These are phyloP conservation scores for Trypoxylus dichotomus DNA, from an alignment of 1,140 invertebrate species.

Conservation along the genomic window DNA sequence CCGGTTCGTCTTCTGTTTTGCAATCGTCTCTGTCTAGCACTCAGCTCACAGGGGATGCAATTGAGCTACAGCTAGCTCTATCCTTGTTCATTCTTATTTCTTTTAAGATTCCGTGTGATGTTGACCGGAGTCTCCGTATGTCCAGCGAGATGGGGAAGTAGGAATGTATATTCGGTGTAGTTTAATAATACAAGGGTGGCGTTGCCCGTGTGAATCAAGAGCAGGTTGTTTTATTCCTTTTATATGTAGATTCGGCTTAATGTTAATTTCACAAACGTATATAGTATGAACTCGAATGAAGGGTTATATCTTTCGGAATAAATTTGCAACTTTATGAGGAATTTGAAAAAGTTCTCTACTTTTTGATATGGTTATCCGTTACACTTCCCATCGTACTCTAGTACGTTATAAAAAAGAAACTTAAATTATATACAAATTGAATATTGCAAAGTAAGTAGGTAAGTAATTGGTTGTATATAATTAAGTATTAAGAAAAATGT, in stretches of 20 bases:
- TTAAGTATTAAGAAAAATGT: too few species aligned
- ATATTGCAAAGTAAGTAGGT: background rate
- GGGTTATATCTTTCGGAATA: conserved; percentile 19
- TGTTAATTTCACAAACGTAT: conserved; percentile 18
- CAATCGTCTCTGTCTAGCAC: conserved; percentile 36
- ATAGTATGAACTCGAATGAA: conserved; percentile 6
- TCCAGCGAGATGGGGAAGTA: conserved; percentile 44
- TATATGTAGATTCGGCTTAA: conserved; percentile 40
- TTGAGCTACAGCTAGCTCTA: conserved; percentile 29
- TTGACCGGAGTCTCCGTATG: conserved; percentile 27
- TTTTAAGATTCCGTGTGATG: conserved; percentile 33
- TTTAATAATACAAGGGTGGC: conserved; percentile 39
- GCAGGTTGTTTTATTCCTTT: conserved; percentile 47
- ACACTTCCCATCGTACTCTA: background rate
- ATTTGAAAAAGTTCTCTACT: background rate
- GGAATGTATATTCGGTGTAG: conserved; percentile 28
- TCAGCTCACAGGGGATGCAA: conserved; percentile 40
- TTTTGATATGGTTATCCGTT: background rate
- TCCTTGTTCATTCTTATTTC: conserved; percentile 33
- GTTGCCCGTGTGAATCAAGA: conserved; percentile 44
- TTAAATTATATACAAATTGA: background rate
- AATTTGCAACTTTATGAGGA: conserved; percentile 22
- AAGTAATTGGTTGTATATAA: too few species aligned
- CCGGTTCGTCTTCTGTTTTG: conserved; percentile 43
- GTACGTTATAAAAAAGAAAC: background rate